These are phyloP conservation scores for Corythoichthys intestinalis DNA, from an alignment of 2,113 vertebrate species.

Conservation along the genomic window DNA sequence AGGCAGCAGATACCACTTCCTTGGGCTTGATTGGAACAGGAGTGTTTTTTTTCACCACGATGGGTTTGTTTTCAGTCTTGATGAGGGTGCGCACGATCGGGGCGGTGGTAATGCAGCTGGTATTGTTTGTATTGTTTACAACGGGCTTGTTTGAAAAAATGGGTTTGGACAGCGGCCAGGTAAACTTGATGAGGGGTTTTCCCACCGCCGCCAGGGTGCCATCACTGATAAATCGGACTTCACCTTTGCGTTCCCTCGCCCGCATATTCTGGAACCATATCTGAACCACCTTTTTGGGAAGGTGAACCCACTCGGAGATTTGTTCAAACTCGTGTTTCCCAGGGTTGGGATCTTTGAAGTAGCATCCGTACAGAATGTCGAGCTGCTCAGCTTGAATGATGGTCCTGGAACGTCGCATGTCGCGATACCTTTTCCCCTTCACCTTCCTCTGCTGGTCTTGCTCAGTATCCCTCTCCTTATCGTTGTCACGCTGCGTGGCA, in stretches of 20 bases:
- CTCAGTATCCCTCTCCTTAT: slow-evolving; percentile 53
- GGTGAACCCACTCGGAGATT: slow-evolving; percentile 86
- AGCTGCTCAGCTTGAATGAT: slow-evolving; percentile 88
- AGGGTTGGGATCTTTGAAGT: slow-evolving; percentile 88
- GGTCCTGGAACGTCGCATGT: slow-evolving; percentile 82
- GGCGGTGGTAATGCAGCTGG: slow-evolving; percentile 46
- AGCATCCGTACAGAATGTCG: slow-evolving; percentile 88
- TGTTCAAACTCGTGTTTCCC: slow-evolving; percentile 88
- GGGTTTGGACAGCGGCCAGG: slow-evolving; percentile 70
- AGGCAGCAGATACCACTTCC: slow-evolving; percentile 42
- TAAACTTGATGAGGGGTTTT: slow-evolving; percentile 78
- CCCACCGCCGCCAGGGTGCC: slow-evolving; percentile 74
- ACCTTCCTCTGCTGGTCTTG: slow-evolving; percentile 61
- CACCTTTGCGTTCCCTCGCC: slow-evolving; percentile 86
- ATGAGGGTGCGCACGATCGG: slow-evolving; percentile 61
- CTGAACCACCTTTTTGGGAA: slow-evolving; percentile 90
- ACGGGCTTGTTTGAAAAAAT: slow-evolving; percentile 63
- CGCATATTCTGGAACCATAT: slow-evolving; percentile 96
- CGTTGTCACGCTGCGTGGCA: slow-evolving; percentile 49
- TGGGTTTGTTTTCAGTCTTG: slow-evolving; percentile 60
- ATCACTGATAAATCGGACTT: slow-evolving; percentile 80
- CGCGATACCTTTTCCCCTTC: slow-evolving; percentile 68
- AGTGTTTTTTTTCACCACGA: slow-evolving; percentile 46
- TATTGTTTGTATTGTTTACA: slow-evolving; percentile 51
- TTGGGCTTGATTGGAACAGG: slow-evolving; percentile 68